Conservation (phyloP, 2,888 invertebrate genomes). For the Autographa pulchrina region DNA sequence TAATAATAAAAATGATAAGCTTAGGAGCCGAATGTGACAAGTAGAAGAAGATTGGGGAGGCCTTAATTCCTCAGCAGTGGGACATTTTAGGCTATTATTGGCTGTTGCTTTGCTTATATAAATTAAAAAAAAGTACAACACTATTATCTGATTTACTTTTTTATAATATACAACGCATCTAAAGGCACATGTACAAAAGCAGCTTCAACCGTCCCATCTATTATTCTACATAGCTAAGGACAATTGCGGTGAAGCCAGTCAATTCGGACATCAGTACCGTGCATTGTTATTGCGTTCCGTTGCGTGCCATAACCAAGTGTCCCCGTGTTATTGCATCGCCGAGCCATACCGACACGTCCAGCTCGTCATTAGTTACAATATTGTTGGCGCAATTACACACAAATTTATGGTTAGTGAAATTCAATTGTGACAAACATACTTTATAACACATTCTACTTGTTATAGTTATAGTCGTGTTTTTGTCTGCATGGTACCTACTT, state of each 20-base stretch:
- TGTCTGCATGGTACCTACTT: no score
- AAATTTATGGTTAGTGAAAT: background rate
- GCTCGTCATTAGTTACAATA: background rate
- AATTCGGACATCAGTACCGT: background rate
- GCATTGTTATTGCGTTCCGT: background rate
- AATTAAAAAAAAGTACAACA: no score
- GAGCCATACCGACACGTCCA: background rate
- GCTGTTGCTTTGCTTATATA: no score
- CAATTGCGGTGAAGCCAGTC: background rate
- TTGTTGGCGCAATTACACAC: background rate
- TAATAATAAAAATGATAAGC: no score
- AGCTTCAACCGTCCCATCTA: background rate
- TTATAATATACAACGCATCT: background rate
- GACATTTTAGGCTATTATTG: no score
- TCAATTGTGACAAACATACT: no score
- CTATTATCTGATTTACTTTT: no score
- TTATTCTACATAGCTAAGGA: background rate
- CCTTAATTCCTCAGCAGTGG: no score
- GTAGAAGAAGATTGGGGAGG: no score
- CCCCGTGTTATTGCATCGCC: background rate
- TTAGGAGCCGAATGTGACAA: no score
- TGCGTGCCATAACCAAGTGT: background rate
- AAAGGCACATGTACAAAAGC: background rate
- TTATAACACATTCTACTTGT: no score
- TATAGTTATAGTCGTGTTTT: no score